Conservation (phyloP, 2,797 vertebrate species). For the Amblyopsis hoosieri region DNA sequence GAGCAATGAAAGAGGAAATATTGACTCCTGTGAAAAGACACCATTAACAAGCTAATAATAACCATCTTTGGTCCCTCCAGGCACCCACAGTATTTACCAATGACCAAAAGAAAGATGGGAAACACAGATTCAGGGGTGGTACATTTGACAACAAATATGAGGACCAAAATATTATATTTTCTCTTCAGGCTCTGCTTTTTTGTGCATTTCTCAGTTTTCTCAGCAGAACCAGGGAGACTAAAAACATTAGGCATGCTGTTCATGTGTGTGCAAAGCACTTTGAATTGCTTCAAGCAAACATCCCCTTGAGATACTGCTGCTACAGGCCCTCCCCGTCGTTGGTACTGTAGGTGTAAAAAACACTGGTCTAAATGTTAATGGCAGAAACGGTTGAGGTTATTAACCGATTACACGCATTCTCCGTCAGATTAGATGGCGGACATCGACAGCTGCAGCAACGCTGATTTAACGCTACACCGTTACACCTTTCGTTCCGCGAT, state of each 20-base stretch:
- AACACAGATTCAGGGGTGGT: slow-evolving; percentile 26
- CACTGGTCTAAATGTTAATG: slow-evolving; percentile 58
- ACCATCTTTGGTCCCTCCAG: slow-evolving; percentile 40
- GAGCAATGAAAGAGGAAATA: slow-evolving; percentile 46
- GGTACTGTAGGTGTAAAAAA: slow-evolving; percentile 37
- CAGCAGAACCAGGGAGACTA: slow-evolving; percentile 48
- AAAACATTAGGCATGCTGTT: slow-evolving; percentile 34
- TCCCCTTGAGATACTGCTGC: slow-evolving; percentile 64
- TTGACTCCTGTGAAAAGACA: slow-evolving; percentile 42
- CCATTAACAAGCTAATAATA: slow-evolving; percentile 27
- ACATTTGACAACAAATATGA: slow-evolving; percentile 62
- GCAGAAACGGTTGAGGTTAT: slow-evolving; percentile 75
- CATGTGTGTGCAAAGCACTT: slow-evolving; percentile 11
- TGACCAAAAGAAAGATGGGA: slow-evolving; percentile 5
- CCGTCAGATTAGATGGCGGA: slow-evolving; percentile 78
- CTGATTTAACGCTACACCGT: slow-evolving; percentile 51
- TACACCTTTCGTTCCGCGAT: slow-evolving; percentile 43
- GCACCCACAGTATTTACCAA: slow-evolving; percentile 38
- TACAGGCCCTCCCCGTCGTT: slow-evolving; percentile 40
- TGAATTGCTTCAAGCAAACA: slow-evolving; percentile 37
- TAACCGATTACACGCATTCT: slow-evolving; percentile 83
- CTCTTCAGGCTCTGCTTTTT: slow-evolving; percentile 36
- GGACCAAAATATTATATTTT: slow-evolving; percentile 51
- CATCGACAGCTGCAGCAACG: slow-evolving; percentile 35
- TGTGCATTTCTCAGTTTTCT: slow-evolving; percentile 53